Evolutionary conservation across 2,797 vertebrate species (phyloP), one percentile per base, ranked within the genome.

Genomic region (Psittacula echo): DNA sequence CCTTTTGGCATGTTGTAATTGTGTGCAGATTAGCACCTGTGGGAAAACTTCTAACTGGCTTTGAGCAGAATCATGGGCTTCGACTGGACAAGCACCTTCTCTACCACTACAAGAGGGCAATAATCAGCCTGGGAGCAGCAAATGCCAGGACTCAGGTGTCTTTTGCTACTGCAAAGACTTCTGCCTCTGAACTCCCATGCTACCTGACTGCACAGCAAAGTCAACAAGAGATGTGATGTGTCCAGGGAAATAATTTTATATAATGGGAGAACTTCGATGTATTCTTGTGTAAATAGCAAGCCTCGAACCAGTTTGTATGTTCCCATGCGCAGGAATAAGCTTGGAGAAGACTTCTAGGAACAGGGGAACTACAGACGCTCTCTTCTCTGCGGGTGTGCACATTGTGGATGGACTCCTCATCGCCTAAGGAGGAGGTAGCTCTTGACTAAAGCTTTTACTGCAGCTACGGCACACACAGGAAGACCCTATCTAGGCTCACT

Each of bases 311-410:
- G 32, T 5, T 41, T 14, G 7, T 26, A 26, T n/a, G 45, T 75
- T 66, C 11, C 37, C 5, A 23, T 13, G 26, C 39, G 81, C n/a
- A 37, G 39, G 11, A 50, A 14, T 30, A 71, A 77, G 44, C 8
- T 10, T 45, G 10, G 21, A 87, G 77, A 64, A 48, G 61, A 64
- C 6, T 53, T 60, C 61, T 34, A 9, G 17, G 32, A 66, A 75
- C 1, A 3, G 10, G 4, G 23, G 27, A 66, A 39, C 16, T 37
- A 67, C 1, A 7, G 18, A 67, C 1, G 1, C 32, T 34, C 10
- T 60, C 26, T 75, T 30, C 39, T 45, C 42, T 77, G 41, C 27
- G 51, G 21, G 26, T n/a, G n/a, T 72, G 34, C 66, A 72, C 5
- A 3, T 13, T 54, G 60, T 29, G 24, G 51, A 71, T 56, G 60